Evolutionary conservation across 1,140 invertebrate genomes (phyloP).

Genomic region (Archivesica marissinica): DNA sequence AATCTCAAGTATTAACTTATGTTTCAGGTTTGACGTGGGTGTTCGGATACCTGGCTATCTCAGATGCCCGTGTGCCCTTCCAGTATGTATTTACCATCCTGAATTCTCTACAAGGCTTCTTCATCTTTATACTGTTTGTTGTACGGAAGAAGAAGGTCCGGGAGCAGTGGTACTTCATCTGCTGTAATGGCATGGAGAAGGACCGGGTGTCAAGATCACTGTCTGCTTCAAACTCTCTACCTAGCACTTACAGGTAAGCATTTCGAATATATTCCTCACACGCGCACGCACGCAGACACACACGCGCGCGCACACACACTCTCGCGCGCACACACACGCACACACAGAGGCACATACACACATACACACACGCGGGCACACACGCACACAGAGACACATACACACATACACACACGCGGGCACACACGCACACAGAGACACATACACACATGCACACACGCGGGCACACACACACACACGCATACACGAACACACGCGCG

Average conservation of each 20-base stretch:
- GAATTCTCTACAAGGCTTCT: slow-evolving; percentile 85
- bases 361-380: no score
- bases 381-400: no score
- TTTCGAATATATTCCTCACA: no score
- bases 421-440: no score
- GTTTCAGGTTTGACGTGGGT: slow-evolving; percentile 85
- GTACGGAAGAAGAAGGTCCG: slow-evolving; percentile 78
- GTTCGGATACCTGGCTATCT: slow-evolving; percentile 85
- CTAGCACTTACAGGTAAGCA: slow-evolving; percentile 67
- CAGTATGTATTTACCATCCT: slow-evolving; percentile 85
- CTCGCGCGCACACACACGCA: no score
- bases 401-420: no score
- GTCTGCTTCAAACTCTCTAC: slow-evolving; percentile 62
- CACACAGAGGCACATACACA: no score
- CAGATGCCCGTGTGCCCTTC: slow-evolving; percentile 83
- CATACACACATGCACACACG: no score
- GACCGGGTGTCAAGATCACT: slow-evolving; percentile 65
- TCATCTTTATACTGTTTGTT: slow-evolving; percentile 84
- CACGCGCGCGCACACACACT: no score
- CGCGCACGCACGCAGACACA: no score
- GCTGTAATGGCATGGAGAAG: slow-evolving; percentile 63
- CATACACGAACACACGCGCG: no score
- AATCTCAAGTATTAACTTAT: background rate
- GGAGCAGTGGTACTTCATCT: slow-evolving; percentile 78
- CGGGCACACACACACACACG: no score